Conservation (phyloP, 1,140 invertebrate species). For the Drosophila nigrodunni region DNA sequence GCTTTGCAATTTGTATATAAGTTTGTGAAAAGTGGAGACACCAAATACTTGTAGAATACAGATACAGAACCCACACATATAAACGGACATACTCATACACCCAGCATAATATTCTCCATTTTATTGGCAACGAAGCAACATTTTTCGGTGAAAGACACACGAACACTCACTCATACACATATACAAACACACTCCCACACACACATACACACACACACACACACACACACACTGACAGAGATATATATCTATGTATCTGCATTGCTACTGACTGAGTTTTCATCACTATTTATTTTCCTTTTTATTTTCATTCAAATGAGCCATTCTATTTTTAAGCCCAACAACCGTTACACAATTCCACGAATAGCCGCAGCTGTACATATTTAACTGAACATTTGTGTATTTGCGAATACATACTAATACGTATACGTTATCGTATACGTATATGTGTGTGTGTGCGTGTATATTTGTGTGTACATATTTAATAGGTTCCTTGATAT, state of each 20-base stretch:
- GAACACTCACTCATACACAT: neutral
- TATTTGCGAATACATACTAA: constrained; percentile 5
- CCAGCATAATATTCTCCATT: neutral
- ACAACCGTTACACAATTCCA: constrained; percentile 61
- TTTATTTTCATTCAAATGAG: constrained; percentile 28
- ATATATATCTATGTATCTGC: constrained; percentile 1
- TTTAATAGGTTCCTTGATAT: neutral
- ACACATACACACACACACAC: neutral
- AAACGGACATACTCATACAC: neutral
- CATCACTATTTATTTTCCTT: constrained; percentile 22
- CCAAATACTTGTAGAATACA: neutral
- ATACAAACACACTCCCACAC: neutral
- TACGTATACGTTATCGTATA: constrained; percentile 18
- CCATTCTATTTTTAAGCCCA: constrained; percentile 53
- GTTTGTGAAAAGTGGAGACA: neutral
- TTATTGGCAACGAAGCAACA: neutral
- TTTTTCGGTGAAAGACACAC: neutral
- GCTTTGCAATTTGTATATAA: neutral
- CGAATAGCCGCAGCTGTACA: constrained; percentile 35
- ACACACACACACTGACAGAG: neutral
- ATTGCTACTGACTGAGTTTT: constrained; percentile 1
- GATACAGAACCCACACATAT: neutral
- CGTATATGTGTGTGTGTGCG: constrained; percentile 8
- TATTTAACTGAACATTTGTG: neutral
- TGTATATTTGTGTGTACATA: constrained; percentile 8